Evolutionary conservation across 2,797 vertebrate genomes (phyloP), one percentile per base, ranked within the genome.

Genomic region (Leuciscus waleckii): DNA sequence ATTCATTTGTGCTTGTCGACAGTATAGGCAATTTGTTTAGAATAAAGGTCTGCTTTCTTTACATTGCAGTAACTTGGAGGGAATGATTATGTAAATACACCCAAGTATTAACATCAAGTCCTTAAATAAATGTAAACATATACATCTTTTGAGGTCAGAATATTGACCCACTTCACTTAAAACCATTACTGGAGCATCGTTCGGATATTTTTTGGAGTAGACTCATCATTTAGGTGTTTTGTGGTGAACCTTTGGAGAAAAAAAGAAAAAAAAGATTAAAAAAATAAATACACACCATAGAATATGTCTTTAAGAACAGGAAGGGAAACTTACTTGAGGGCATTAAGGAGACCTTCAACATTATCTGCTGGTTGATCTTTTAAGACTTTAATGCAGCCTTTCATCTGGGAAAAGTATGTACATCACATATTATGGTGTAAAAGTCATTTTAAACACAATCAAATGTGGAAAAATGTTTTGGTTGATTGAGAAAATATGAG

Each of bases 121-220:
- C 96, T 94, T 99, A 99, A 99, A 99, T 99, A 98, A 88, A 98
- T 98, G 98, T 99, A 99, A 99, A 99, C 98, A 99, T 98, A 95
- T 97, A 98, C 98, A 99, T 98, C 97, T 98, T 97, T 94, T 96
- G 97, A 98, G 97, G 96, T 97, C 97, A 96, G 95, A 93, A 94
- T 95, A 96, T 90, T 93, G 96, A 96, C 96, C 97, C 97, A 95
- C 95, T 96, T 96, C 92, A 94, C 91, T 87, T 92, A 91, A 89
- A 91, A 89, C 88, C 90, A 89, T 96, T 98, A 99, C 96, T 99
- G 98, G 89, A 99, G 98, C 98, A 99, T 99, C 65, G 97, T 95
- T 93, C 97, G 93, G 94, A 99, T 97, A 95, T 97, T 98, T 96
- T 98, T 99, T 70, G 98, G 98, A 94, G 98, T 99, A 56, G 98